Conservation (phyloP, 1,140 invertebrate genomes). For the Euglossa dilemma region DNA sequence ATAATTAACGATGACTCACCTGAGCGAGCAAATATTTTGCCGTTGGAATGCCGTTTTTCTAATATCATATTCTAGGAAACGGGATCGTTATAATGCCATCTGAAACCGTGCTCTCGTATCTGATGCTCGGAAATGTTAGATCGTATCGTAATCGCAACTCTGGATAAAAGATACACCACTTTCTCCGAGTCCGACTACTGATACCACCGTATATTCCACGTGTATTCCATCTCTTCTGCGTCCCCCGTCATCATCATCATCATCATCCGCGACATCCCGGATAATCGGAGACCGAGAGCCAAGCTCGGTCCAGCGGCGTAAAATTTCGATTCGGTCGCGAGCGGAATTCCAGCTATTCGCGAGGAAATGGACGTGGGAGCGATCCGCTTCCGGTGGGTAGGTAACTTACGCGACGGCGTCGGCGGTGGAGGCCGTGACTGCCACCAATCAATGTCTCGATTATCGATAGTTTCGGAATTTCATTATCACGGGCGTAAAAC, state of each 20-base stretch:
- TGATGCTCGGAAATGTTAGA: too few species aligned
- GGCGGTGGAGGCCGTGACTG: conserved; percentile 59
- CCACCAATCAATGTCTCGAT: conserved; percentile 78
- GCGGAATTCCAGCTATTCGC: conserved; percentile 66
- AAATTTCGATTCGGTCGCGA: conserved; percentile 33
- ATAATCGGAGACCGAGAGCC: background rate
- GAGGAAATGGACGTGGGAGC: conserved; percentile 58
- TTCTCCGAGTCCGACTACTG: background rate
- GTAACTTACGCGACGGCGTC: conserved; percentile 57
- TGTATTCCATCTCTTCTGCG: too few species aligned
- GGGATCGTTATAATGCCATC: too few species aligned
- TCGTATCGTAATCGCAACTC: too few species aligned
- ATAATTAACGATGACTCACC: too few species aligned
- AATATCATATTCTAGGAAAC: too few species aligned
- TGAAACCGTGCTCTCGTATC: too few species aligned
- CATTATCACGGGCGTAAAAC: conserved; percentile 79
- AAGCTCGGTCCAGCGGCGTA: background rate
- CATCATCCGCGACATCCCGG: background rate
- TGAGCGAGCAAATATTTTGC: too few species aligned
- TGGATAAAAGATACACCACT: too few species aligned
- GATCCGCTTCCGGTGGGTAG: background rate
- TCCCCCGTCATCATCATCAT: background rate
- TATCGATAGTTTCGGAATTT: conserved; percentile 79
- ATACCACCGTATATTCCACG: background rate
- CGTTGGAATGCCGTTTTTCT: too few species aligned